Evolutionary conservation across 2,113 vertebrate genomes (phyloP).

Genomic region (Gopherus evgoodei): DNA sequence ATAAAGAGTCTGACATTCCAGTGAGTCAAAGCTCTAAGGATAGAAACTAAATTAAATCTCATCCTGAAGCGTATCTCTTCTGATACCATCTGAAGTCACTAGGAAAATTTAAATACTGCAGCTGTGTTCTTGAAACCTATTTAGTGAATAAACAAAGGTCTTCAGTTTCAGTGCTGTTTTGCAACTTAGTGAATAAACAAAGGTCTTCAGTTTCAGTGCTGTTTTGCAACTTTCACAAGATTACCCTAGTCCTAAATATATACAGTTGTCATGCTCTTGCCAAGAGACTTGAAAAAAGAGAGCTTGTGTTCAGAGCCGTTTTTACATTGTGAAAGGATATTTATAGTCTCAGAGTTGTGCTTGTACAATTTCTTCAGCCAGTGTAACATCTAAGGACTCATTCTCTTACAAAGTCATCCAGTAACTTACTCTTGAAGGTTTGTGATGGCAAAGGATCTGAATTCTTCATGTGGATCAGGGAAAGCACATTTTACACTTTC

Average conservation of each 20-base stretch:
- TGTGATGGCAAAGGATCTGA: not conserved
- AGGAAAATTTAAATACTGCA: not conserved
- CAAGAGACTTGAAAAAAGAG: not conserved
- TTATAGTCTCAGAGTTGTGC: not conserved
- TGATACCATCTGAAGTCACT: not conserved
- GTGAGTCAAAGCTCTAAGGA: rapidly evolving
- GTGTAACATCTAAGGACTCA: not conserved
- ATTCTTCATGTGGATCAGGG: not conserved
- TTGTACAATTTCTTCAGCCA: not conserved
- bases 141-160: not conserved
- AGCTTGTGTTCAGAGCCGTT: constrained; percentile 18
- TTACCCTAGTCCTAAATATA: not conserved
- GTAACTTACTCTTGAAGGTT: not conserved
- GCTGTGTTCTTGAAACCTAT: not conserved
- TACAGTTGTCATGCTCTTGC: not conserved
- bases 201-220: not conserved
- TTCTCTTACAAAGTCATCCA: not conserved
- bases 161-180: not conserved
- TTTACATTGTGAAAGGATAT: not conserved
- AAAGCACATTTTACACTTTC: not conserved
- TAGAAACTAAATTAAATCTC: not conserved
- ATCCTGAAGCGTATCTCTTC: rapidly evolving
- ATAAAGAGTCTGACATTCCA: rapidly evolving
- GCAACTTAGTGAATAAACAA: not conserved
- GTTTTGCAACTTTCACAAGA: constrained; percentile 1